Conservation (phyloP, 2,888 invertebrate species). For the Timema cristinae region DNA sequence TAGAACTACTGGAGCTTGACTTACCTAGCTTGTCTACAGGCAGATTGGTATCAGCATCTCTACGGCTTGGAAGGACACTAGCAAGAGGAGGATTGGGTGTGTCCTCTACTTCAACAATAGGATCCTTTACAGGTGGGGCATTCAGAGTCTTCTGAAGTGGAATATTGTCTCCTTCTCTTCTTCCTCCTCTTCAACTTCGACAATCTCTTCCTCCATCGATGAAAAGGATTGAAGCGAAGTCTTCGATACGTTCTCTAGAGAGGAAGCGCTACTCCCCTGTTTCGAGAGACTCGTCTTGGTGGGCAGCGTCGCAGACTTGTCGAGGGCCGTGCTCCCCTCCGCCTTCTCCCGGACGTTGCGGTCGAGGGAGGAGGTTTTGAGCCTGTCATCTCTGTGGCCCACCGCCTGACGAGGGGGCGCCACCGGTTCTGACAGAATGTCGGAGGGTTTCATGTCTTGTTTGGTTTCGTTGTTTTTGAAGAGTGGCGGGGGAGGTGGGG, state of each 20-base stretch:
- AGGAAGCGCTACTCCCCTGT: conserved; percentile 11
- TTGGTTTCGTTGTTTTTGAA: not conserved
- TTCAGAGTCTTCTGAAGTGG: too few relatives aligned
- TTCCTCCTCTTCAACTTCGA: not conserved
- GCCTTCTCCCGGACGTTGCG: conserved; percentile 15
- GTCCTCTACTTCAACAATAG: too few relatives aligned
- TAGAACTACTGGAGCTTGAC: too few relatives aligned
- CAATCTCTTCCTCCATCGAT: not conserved
- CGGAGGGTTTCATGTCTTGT: not conserved
- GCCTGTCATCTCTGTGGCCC: conserved; percentile 1
- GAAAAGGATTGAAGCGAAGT: not conserved
- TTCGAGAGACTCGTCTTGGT: conserved; percentile 14
- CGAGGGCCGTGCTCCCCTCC: not conserved
- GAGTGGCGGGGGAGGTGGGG: conserved; percentile 45
- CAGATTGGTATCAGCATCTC: too few relatives aligned
- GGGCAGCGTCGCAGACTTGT: conserved; percentile 18
- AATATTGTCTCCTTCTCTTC: not conserved
- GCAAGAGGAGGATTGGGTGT: too few relatives aligned
- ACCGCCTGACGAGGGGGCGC: not conserved
- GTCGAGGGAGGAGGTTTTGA: conserved; percentile 21
- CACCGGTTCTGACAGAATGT: not conserved
- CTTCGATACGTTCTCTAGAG: not conserved
- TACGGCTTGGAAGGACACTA: too few relatives aligned
- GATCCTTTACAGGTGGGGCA: too few relatives aligned
- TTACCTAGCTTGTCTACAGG: too few relatives aligned